Conservation (phyloP, 2,888 invertebrate genomes). For the Suillia variegata region DNA sequence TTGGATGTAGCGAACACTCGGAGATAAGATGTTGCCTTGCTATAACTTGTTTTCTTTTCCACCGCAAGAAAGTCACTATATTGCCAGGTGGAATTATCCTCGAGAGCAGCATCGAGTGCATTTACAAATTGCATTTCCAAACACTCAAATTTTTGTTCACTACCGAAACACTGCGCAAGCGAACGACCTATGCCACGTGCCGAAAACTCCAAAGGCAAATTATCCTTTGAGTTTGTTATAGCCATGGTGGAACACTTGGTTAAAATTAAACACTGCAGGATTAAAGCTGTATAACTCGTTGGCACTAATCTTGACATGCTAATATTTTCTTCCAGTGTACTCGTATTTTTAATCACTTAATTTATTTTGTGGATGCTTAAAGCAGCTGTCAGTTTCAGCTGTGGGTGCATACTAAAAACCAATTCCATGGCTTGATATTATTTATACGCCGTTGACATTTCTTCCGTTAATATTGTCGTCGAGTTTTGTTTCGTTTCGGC, state of each 20-base stretch:
- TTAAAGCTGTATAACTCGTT: constrained; percentile 13
- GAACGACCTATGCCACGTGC: constrained; percentile 39
- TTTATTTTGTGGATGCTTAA: not conserved
- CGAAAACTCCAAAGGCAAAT: constrained; percentile 23
- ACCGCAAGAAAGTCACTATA: constrained; percentile 50
- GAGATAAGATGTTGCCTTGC: not conserved
- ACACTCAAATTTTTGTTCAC: constrained; percentile 47
- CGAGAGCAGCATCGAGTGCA: constrained; percentile 60
- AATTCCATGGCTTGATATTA: constrained; percentile 3
- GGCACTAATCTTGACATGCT: not conserved
- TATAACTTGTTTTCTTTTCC: constrained; percentile 29
- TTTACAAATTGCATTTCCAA: constrained; percentile 59
- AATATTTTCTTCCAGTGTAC: no score
- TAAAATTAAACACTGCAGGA: constrained; percentile 29
- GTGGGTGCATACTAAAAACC: not conserved
- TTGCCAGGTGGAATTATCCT: constrained; percentile 56
- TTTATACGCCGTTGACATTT: constrained; percentile 8
- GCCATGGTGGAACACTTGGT: not conserved
- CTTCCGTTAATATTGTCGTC: constrained; percentile 1
- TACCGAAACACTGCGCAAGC: constrained; percentile 47
- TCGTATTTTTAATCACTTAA: not conserved
- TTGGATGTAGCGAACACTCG: not conserved
- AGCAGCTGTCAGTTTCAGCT: constrained; percentile 17
- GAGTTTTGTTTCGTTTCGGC: no score
- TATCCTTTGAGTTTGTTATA: constrained; percentile 12